Conservation (phyloP, 2,113 vertebrate species). For the Phoenicopterus ruber region DNA sequence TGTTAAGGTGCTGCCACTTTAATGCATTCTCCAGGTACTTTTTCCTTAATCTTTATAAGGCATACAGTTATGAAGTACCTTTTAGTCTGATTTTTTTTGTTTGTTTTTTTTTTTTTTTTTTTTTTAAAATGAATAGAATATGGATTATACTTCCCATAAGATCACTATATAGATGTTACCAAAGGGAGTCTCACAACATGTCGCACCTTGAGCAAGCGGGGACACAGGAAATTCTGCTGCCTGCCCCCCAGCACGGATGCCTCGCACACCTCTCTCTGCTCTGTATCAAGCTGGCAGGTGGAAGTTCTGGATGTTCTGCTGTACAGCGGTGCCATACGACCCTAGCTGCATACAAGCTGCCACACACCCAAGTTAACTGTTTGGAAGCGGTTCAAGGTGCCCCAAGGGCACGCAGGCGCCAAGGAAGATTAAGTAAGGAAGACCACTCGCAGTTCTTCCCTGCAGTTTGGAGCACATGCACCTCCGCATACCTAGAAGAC, state of each 20-base stretch:
- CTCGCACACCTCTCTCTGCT: not conserved
- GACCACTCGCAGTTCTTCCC: not conserved
- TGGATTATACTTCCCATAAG: not conserved
- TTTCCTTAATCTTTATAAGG: not conserved
- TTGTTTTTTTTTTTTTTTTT: not conserved
- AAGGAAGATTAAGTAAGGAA: not conserved
- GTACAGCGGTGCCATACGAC: accelerated
- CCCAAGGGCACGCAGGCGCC: not conserved
- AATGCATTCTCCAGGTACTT: not conserved
- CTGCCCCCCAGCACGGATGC: not conserved
- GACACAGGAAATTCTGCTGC: not conserved
- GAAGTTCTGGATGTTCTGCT: not conserved
- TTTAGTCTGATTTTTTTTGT: not conserved
- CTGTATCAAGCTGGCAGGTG: not conserved
- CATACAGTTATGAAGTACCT: not conserved
- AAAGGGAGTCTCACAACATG: not conserved
- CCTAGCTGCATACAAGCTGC: not conserved
- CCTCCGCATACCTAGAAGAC: too few species aligned
- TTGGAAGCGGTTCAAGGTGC: not conserved
- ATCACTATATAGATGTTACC: not conserved
- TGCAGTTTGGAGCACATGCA: not conserved
- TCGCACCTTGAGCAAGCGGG: not conserved
- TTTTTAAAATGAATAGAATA: not conserved
- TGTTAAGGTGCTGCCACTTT: not conserved
- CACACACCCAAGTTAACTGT: too few species aligned